Conservation (phyloP, 2,113 vertebrate species). For the Pelecanoides urinatrix region DNA sequence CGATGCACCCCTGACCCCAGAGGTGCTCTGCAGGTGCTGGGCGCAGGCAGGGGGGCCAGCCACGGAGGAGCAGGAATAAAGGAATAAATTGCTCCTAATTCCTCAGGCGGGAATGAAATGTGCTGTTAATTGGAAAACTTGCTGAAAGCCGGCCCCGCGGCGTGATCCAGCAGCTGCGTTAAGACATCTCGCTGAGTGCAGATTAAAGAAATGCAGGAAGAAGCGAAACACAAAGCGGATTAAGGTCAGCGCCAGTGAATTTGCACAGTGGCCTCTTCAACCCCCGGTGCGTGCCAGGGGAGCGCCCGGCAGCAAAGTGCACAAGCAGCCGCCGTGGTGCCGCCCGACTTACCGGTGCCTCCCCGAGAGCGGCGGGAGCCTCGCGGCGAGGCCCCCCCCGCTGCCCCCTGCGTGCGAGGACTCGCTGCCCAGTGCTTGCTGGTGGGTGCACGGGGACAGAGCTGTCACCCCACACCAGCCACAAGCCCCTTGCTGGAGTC, state of each 20-base stretch:
- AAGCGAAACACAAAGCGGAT: neutral
- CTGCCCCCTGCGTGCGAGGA: neutral
- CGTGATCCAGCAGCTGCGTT: neutral
- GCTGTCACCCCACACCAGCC: rapidly evolving
- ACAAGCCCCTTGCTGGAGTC: too few relatives aligned
- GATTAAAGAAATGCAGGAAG: neutral
- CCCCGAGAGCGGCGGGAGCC: too few relatives aligned
- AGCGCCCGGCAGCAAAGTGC: rapidly evolving
- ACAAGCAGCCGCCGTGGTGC: rapidly evolving
- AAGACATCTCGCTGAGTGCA: neutral
- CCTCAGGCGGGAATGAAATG: neutral
- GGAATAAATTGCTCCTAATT: neutral
- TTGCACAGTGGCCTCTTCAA: neutral
- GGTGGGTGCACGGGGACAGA: neutral
- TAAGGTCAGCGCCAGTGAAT: neutral
- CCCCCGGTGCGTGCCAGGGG: rapidly evolving
- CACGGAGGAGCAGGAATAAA: rapidly evolving
- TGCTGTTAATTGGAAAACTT: neutral
- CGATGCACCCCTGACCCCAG: neutral
- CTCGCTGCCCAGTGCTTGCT: neutral
- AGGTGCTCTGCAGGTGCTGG: neutral
- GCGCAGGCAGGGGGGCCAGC: neutral
- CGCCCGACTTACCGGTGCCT: rapidly evolving
- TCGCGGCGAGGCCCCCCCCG: rapidly evolving
- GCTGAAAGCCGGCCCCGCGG: rapidly evolving